Evolutionary conservation across 2,797 vertebrate genomes (phyloP).

Genomic region (Dicrostonyx torquatus): DNA sequence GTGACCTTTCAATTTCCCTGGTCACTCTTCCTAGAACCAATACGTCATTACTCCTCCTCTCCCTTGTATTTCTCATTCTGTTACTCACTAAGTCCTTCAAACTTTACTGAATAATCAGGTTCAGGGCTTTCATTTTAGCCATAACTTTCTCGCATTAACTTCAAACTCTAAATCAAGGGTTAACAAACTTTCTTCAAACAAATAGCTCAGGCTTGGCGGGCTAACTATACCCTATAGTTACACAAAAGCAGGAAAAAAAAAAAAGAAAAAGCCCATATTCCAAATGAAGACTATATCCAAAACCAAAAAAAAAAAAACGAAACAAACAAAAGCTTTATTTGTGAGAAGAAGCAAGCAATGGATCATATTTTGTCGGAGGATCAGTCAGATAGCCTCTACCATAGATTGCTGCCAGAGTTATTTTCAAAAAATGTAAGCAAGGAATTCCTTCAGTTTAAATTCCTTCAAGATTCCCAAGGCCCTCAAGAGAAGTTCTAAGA

Average conservation of each 20-base stretch:
- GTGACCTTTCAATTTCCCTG: neutral
- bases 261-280: neutral
- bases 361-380: neutral
- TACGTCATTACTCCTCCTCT: neutral
- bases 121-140: neutral
- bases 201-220: neutral
- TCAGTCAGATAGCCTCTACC: neutral
- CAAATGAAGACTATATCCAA: neutral
- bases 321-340: neutral
- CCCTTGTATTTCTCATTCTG: neutral
- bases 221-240: neutral
- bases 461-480: neutral
- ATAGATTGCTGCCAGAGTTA: neutral
- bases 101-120: neutral
- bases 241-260: neutral
- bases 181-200: neutral
- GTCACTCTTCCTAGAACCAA: neutral
- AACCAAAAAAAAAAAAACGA: neutral
- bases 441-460: neutral
- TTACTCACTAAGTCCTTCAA: neutral
- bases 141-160: neutral
- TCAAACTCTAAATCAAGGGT: neutral
- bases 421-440: conserved; percentile 32
- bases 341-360: neutral
- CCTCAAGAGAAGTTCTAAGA: neutral